Percentiles rank a stretch among this genome's conserved stretches.
These are phyloP conservation scores for Mola mola DNA, from an alignment of 2,113 vertebrate genomes.

Conservation along the genomic window DNA sequence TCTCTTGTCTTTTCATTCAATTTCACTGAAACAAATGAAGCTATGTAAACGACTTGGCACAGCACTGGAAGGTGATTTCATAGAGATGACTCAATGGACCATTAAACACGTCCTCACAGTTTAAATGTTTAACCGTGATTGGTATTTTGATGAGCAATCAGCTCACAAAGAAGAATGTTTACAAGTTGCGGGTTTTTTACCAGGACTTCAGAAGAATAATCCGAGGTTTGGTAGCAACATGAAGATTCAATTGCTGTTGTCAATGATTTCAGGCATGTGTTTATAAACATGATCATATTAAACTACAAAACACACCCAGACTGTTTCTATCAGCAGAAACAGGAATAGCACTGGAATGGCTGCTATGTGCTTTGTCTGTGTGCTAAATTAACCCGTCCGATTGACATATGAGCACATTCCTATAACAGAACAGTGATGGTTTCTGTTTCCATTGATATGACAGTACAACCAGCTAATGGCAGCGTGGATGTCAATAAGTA, in stretches of 20 bases:
- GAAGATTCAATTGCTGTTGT: not conserved
- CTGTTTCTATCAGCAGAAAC: constrained; percentile 18
- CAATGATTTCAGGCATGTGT: constrained; percentile 14
- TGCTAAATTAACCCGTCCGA: constrained; percentile 17
- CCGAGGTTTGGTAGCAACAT: constrained; percentile 32
- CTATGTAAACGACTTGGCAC: constrained; percentile 19
- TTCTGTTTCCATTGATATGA: constrained; percentile 32
- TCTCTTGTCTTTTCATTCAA: not conserved
- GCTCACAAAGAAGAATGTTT: constrained; percentile 21
- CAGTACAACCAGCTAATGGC: constrained; percentile 34
- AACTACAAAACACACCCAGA: constrained; percentile 21
- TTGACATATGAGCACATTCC: constrained; percentile 35
- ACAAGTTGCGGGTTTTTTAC: constrained; percentile 42
- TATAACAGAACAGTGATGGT: constrained; percentile 26
- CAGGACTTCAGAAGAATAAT: constrained; percentile 29
- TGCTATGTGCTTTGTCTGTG: constrained; percentile 21
- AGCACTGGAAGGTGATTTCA: constrained; percentile 28
- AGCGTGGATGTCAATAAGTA: constrained; percentile 19
- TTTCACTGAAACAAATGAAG: constrained; percentile 7
- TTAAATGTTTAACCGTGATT: constrained; percentile 35
- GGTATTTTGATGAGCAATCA: constrained; percentile 6
- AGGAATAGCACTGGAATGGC: constrained; percentile 13
- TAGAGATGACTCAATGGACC: constrained; percentile 38
- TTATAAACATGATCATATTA: constrained; percentile 24
- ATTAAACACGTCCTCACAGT: constrained; percentile 33